Base-by-base conservation (phyloP, 2,113 vertebrate genomes). In the Podiceps cristatus region DNA sequence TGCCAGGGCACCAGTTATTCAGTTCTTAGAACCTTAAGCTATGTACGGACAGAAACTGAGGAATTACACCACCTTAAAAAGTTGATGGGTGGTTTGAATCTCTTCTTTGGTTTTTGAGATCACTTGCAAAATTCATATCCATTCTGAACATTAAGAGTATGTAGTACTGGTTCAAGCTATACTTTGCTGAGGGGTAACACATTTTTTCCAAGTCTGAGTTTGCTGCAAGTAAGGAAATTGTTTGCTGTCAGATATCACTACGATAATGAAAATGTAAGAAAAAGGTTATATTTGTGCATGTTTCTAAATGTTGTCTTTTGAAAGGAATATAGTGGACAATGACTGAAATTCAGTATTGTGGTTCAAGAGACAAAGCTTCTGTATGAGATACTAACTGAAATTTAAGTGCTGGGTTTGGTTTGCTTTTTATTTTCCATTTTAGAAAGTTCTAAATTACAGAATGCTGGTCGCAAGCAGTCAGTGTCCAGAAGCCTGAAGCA, bases 401-500 rank as follows among this genome's bases (percentile, higher is more conserved):
- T 88, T 71, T 60, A 82, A 84, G 44, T 47, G 31, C 29, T 84
- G 49, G 9, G 19, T 87, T 93, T 87, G 31, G 6, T 91, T 90
- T 94, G 28, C 31, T 62, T 95, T 84, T 97, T 71, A 40, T 75
- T 94, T 80, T 95, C 37, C 62, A 5, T 98, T 98, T 82, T 95
- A 99, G 99, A 99, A 95, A 96, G 96, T 50, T 98, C 99, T 10
- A 99, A 99, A 98, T 94, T 99, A 75, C 99, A 99, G 98, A 99
- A 99, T 90, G 92, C 99, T 5, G 99, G 99, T 96, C 99, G 99
- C 87, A 99, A 99, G 97, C 99, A 99, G 96, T 99, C 99, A 0
- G 99, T 99, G 55, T 99, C 99, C 86, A 99, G 99, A 67, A 99
- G 99, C 90, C 98, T 99, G 94, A 99, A 99, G 96, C 99, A 99